Conservation (phyloP, 2,797 vertebrate species). For the Valencia hispanica region DNA sequence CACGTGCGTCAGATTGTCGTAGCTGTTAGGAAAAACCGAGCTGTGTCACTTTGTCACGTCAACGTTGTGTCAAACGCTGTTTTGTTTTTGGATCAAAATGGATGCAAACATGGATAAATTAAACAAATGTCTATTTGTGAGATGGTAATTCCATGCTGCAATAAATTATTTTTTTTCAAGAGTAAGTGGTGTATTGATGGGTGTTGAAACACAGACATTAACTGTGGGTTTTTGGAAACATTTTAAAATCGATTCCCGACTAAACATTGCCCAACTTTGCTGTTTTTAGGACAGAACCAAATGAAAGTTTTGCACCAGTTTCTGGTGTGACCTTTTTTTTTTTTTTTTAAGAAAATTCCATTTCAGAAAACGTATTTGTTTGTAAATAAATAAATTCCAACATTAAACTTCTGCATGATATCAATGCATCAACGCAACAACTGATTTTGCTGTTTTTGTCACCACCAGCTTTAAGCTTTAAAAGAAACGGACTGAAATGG, state of each 20-base stretch:
- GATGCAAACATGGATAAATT: conserved; percentile 61
- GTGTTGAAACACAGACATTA: background rate
- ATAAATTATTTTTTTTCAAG: conserved; percentile 78
- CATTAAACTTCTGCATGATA: background rate
- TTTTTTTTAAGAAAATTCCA: background rate
- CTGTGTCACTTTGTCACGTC: conserved; percentile 37
- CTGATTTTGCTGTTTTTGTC: no score
- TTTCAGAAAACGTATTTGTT: background rate
- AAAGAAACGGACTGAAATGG: background rate
- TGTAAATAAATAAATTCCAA: background rate
- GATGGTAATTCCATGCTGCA: conserved; percentile 68
- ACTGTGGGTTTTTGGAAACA: background rate
- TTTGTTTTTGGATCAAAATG: conserved; percentile 44
- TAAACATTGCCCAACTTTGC: no score
- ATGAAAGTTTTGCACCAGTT: background rate
- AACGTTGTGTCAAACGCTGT: conserved; percentile 39
- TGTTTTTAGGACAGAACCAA: background rate
- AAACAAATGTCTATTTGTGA: conserved; percentile 48
- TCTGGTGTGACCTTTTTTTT: background rate
- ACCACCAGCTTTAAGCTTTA: background rate
- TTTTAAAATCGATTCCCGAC: no score
- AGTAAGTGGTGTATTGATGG: conserved; percentile 26
- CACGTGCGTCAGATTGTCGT: conserved; percentile 2
- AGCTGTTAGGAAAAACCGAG: conserved; percentile 29
- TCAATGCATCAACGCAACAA: background rate